These are phyloP conservation scores for Neuroterus valhalla DNA, from an alignment of 1,140 invertebrate genomes.

Conservation along the genomic window DNA sequence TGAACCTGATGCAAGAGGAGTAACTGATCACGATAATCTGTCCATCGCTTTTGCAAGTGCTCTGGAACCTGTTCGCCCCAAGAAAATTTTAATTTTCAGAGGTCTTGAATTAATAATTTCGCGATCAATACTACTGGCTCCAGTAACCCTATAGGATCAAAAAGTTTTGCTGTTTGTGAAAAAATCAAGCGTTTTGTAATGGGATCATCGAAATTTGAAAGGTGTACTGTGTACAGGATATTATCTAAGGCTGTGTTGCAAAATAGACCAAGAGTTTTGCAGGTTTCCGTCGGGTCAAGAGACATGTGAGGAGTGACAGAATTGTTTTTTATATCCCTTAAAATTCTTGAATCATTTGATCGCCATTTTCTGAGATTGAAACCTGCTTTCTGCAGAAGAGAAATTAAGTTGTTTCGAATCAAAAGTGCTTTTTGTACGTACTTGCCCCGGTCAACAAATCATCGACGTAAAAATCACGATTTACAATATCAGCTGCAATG, in stretches of 20 bases:
- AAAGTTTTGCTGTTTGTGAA: not conserved
- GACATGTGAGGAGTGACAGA: no score
- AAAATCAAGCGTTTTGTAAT: not conserved
- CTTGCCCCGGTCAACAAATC: no score
- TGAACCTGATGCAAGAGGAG: not conserved
- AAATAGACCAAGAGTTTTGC: not conserved
- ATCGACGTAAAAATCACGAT: no score
- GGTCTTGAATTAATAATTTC: not conserved
- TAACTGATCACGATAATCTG: not conserved
- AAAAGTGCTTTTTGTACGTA: no score
- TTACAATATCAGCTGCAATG: no score
- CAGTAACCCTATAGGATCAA: not conserved
- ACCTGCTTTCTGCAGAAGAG: not conserved
- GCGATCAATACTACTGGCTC: not conserved
- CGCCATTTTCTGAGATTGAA: not conserved
- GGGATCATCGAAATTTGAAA: not conserved
- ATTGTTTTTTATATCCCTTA: no score
- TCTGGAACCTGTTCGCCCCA: not conserved
- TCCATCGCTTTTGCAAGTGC: not conserved
- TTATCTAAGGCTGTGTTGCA: not conserved
- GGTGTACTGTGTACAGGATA: not conserved
- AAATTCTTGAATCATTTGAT: no score
- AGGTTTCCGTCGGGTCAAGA: not conserved
- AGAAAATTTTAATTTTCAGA: not conserved
- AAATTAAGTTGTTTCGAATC: not conserved